Evolutionary conservation across 2,888 invertebrate genomes (phyloP).

Genomic region (Microctonus aethiopoides): DNA sequence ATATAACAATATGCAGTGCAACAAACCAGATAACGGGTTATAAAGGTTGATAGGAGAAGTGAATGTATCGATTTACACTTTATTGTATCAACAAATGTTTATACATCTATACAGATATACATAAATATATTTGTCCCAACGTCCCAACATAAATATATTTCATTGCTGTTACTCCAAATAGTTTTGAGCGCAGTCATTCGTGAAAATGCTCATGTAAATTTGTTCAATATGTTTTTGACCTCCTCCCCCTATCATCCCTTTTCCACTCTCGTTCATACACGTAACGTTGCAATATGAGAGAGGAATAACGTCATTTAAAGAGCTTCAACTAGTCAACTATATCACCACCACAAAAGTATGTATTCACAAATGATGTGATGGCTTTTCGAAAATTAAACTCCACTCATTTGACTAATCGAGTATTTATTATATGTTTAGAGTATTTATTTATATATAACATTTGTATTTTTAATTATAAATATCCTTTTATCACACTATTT

Average conservation of each 20-base stretch:
- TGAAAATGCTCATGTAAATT: conserved; percentile 48
- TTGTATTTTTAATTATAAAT: no score
- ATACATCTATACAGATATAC: no score
- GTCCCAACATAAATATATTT: neutral
- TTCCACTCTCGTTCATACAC: neutral
- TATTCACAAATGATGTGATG: conserved; percentile 45
- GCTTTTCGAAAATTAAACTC: conserved; percentile 44
- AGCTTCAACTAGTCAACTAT: conserved; percentile 22
- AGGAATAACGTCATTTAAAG: neutral
- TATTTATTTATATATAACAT: no score
- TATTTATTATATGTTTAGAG: no score
- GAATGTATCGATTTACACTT: neutral
- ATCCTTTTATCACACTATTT: no score
- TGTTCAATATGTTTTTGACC: conserved; percentile 35
- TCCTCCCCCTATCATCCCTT: neutral
- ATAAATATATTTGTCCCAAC: neutral
- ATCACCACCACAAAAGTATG: conserved; percentile 42
- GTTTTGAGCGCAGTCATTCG: conserved; percentile 42
- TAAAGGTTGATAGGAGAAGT: neutral
- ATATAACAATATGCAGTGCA: neutral
- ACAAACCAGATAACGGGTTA: neutral
- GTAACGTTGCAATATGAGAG: neutral
- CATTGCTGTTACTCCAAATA: conserved; percentile 12
- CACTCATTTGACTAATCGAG: no score
- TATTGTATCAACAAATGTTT: neutral